Conservation (phyloP, 2,888 invertebrate genomes). For the Microdon myrmicae region DNA sequence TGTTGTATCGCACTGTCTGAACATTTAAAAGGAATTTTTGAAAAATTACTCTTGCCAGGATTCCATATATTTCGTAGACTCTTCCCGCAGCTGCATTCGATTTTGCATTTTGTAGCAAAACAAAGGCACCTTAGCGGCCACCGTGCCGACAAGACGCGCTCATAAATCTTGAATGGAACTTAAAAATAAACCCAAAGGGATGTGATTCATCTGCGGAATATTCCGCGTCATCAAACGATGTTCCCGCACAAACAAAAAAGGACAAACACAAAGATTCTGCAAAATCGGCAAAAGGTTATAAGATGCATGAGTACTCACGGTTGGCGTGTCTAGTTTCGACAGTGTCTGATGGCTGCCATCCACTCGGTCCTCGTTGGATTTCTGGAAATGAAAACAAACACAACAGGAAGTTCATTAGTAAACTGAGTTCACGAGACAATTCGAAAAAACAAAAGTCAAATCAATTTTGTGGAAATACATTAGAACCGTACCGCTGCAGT, state of each 20-base stretch:
- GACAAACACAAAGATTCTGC: slow-evolving; percentile 31
- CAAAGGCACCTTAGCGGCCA: slow-evolving; percentile 17
- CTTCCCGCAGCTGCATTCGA: slow-evolving; percentile 14
- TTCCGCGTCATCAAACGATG: slow-evolving; percentile 30
- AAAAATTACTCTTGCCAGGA: too few species aligned
- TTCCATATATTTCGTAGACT: too few species aligned
- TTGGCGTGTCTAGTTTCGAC: slow-evolving; percentile 53
- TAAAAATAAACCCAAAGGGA: slow-evolving; percentile 42
- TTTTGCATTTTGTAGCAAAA: slow-evolving; percentile 30
- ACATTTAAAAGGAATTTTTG: too few species aligned
- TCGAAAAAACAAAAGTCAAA: neutral
- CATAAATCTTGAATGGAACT: slow-evolving; percentile 42
- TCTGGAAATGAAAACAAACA: slow-evolving; percentile 55
- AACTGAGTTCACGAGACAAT: slow-evolving; percentile 13
- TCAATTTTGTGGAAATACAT: slow-evolving; percentile 23
- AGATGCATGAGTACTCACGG: slow-evolving; percentile 47
- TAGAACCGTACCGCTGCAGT: slow-evolving; percentile 24
- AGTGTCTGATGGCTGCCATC: slow-evolving; percentile 38
- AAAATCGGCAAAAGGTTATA: slow-evolving; percentile 7
- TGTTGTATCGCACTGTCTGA: too few species aligned
- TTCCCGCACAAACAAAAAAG: slow-evolving; percentile 1
- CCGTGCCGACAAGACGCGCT: neutral
- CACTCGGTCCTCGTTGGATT: slow-evolving; percentile 53
- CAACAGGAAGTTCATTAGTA: too few species aligned
- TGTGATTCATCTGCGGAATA: slow-evolving; percentile 33